Evolutionary conservation across 1,140 invertebrate genomes (phyloP).

Genomic region (Drosophila lini): DNA sequence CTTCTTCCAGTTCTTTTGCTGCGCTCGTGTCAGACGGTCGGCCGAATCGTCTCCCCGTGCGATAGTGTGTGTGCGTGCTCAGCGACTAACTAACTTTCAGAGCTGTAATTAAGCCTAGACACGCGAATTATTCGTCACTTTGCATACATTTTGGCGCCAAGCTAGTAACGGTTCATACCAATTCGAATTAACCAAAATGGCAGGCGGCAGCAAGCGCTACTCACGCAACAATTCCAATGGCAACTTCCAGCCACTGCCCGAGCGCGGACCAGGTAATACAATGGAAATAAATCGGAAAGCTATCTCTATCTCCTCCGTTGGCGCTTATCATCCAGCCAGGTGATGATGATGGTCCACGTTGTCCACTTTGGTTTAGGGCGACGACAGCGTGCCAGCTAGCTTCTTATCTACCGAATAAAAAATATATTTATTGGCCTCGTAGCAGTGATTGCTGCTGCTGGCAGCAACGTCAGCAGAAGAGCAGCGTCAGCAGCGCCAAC

Average conservation of each 20-base stretch:
- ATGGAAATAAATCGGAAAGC: constrained; percentile 2
- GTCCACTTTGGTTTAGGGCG: constrained; percentile 32
- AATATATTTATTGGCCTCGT: constrained; percentile 26
- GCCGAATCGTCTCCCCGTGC: constrained; percentile 59
- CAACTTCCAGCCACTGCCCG: constrained; percentile 76
- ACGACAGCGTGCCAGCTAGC: constrained; percentile 6
- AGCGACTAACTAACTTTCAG: constrained; percentile 40
- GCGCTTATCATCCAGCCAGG: constrained; percentile 21
- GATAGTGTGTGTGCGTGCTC: constrained; percentile 25
- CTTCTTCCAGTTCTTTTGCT: constrained; percentile 80
- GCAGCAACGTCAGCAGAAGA: constrained; percentile 66
- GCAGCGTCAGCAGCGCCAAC: constrained; percentile 53
- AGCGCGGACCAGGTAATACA: constrained; percentile 84
- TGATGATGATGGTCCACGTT: constrained; percentile 36
- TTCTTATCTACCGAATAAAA: constrained; percentile 52
- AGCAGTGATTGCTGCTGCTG: constrained; percentile 37
- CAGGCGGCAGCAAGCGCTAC: constrained; percentile 80
- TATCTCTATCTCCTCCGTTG: constrained; percentile 1
- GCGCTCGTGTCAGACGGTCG: constrained; percentile 72
- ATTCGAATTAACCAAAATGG: constrained; percentile 58
- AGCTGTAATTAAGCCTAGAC: constrained; percentile 64
- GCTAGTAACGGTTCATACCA: constrained; percentile 19
- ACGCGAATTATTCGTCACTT: constrained; percentile 56
- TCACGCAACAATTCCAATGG: constrained; percentile 81
- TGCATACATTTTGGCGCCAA: constrained; percentile 75